A percentile compares a stretch with the other conserved stretches of the same genome.
Conservation (phyloP, 2,888 invertebrate species). For the Mellilla xanthometata region DNA sequence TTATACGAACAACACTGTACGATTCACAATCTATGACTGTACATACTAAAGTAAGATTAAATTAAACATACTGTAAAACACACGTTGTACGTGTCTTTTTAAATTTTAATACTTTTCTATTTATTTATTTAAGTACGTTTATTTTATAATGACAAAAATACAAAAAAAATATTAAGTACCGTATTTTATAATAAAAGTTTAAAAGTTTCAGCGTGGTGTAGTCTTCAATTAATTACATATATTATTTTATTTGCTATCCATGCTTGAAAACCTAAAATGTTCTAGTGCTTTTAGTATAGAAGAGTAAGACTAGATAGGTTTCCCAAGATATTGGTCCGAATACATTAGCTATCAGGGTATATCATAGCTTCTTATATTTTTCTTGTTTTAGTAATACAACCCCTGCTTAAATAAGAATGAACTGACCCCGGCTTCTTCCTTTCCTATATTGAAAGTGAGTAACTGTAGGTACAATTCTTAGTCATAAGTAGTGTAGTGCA, state of each 20-base stretch:
- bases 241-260: constrained; percentile 15
- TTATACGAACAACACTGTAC: constrained; percentile 75
- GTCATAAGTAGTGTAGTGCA: no score
- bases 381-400: no score
- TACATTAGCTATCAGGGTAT: neutral
- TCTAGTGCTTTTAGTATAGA: neutral
- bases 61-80: constrained; percentile 75
- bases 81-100: constrained; percentile 80
- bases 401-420: no score
- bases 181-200: constrained; percentile 80
- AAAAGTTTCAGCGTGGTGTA: constrained; percentile 65
- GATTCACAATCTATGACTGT: constrained; percentile 71
- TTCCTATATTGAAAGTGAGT: no score
- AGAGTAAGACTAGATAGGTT: neutral
- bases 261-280: neutral
- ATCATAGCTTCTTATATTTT: no score
- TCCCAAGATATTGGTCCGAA: neutral
- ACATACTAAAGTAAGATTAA: constrained; percentile 80
- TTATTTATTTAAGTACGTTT: constrained; percentile 76
- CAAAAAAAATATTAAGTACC: constrained; percentile 55
- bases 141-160: constrained; percentile 78
- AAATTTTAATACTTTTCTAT: constrained; percentile 70
- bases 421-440: no score
- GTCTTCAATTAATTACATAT: constrained; percentile 55
- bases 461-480: no score